Evolutionary conservation across 2,888 invertebrate species (phyloP).

Genomic region (Thysanoteuthis rhombus): DNA sequence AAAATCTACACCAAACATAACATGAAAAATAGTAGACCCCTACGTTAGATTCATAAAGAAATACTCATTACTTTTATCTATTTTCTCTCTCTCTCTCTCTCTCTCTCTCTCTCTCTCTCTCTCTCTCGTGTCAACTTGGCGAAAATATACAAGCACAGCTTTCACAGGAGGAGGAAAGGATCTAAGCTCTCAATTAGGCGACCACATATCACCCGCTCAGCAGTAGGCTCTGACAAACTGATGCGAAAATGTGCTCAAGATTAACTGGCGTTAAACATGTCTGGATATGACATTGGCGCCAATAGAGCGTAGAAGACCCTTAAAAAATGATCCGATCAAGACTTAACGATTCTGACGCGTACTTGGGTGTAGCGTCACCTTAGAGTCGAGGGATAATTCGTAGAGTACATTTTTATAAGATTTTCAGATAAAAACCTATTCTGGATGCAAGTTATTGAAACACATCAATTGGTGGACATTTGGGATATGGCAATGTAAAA

Average conservation of each 20-base stretch:
- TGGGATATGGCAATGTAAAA: not conserved
- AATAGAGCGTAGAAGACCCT: not conserved
- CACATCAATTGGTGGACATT: not conserved
- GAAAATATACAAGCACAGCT: conserved; percentile 24
- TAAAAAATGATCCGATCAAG: not conserved
- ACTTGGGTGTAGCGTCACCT: not conserved
- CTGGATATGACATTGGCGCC: not conserved
- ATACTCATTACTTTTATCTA: no score
- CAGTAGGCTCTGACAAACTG: not conserved
- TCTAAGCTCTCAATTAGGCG: not conserved
- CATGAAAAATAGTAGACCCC: no score
- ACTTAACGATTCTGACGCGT: not conserved
- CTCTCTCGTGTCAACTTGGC: not conserved
- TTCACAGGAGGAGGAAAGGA: not conserved
- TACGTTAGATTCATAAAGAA: no score
- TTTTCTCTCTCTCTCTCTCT: conserved; percentile 32
- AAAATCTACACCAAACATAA: no score
- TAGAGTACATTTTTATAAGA: not conserved
- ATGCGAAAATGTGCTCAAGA: not conserved
- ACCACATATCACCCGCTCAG: not conserved
- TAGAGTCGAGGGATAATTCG: not conserved
- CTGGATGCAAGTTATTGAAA: not conserved
- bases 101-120: conserved; percentile 34
- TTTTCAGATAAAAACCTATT: not conserved
- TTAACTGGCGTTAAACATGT: not conserved